phyloP scores from a whole-genome alignment of 2,888 invertebrate genomes.

The Drosophila paranaensis region DNA sequence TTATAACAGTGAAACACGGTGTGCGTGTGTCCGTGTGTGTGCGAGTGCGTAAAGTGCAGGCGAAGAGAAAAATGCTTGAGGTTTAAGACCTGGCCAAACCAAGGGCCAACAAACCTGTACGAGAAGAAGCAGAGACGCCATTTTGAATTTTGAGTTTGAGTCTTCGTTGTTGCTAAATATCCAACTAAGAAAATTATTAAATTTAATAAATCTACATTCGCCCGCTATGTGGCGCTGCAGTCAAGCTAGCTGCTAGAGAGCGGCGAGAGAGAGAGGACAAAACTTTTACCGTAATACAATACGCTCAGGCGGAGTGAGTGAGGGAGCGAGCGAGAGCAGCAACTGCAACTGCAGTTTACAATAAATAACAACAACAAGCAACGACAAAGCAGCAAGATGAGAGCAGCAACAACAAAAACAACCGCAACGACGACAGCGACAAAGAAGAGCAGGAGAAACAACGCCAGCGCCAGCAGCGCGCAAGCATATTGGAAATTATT shows the following conservation, averaged over 20 bases:
- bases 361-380: constrained; percentile 9
- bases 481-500: constrained; percentile 68
- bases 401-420: constrained; percentile 18
- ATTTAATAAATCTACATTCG: not conserved
- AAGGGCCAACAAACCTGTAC: constrained; percentile 46
- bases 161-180: constrained; percentile 11
- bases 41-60: constrained; percentile 42
- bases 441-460: constrained; percentile 13
- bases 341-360: constrained; percentile 22
- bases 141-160: constrained; percentile 58
- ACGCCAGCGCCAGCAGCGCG: constrained; percentile 33
- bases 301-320: constrained; percentile 6
- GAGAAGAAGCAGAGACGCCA: constrained; percentile 50
- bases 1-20: constrained; percentile 73
- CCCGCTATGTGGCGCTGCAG: constrained; percentile 54
- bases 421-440: constrained; percentile 21
- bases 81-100: constrained; percentile 65
- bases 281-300: constrained; percentile 37
- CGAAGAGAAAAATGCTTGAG: constrained; percentile 57
- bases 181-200: too few relatives aligned
- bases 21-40: constrained; percentile 36
- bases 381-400: constrained; percentile 51
- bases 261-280: constrained; percentile 4
- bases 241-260: constrained; percentile 30
- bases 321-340: constrained; percentile 1